These are phyloP conservation scores for Coenonympha arcania DNA, from an alignment of 2,888 invertebrate genomes.

Conservation along the genomic window DNA sequence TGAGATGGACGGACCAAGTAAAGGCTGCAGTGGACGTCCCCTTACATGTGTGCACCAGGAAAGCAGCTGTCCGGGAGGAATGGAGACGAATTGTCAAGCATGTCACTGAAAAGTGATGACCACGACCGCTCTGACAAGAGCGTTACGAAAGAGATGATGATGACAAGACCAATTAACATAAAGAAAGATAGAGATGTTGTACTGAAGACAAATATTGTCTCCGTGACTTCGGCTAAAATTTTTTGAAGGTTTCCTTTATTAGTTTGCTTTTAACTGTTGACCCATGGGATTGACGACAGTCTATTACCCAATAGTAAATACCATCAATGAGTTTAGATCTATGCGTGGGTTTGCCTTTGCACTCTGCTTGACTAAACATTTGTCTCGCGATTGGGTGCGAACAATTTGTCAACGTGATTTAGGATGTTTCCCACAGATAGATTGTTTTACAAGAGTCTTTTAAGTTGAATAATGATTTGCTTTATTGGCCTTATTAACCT, in stretches of 20 bases:
- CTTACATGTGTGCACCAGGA: too few species aligned
- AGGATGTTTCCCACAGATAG: constrained; percentile 16
- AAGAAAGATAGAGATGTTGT: too few species aligned
- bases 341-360: constrained; percentile 23
- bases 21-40: too few species aligned
- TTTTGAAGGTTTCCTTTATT: constrained; percentile 1
- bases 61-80: too few species aligned
- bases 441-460: constrained; percentile 4
- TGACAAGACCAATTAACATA: too few species aligned
- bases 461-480: too few species aligned
- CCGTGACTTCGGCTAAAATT: neutral
- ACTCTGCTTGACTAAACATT: constrained; percentile 22
- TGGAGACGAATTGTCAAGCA: too few species aligned
- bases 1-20: too few species aligned
- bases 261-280: constrained; percentile 11
- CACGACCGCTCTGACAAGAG: too few species aligned
- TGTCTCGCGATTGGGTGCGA: constrained; percentile 19
- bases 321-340: constrained; percentile 10
- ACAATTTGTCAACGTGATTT: constrained; percentile 6
- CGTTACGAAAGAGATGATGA: too few species aligned
- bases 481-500: too few species aligned
- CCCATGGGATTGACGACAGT: constrained; percentile 16
- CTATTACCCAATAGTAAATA: constrained; percentile 18
- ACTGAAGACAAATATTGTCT: neutral
- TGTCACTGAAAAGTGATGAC: too few species aligned